Evolutionary conservation across 1,140 invertebrate genomes (phyloP).

Genomic region (Globodera ellingtonae): DNA sequence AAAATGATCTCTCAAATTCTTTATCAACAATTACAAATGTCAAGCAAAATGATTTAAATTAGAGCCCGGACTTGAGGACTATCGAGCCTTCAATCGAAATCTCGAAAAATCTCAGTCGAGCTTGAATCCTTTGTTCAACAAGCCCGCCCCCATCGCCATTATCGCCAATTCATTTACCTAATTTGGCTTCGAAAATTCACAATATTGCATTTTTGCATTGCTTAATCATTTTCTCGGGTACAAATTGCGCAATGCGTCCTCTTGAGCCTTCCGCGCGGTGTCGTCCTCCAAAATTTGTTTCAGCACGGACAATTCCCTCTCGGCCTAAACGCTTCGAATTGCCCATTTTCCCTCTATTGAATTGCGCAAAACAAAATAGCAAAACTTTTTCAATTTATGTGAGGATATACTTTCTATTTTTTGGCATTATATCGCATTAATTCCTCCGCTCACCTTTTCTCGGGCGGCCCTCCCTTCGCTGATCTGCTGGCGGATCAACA

Average conservation of each 20-base stretch:
- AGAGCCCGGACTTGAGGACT: too few species aligned
- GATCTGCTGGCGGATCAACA: slow-evolving; percentile 21
- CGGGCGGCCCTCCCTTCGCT: slow-evolving; percentile 13
- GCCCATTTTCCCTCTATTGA: not conserved
- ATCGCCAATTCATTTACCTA: too few species aligned
- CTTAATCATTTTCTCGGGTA: slow-evolving; percentile 22
- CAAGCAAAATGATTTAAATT: not conserved
- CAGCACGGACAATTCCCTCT: slow-evolving; percentile 16
- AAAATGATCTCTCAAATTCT: not conserved
- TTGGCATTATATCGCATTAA: not conserved
- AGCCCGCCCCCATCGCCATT: too few species aligned
- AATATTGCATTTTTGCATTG: not conserved
- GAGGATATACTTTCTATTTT: not conserved
- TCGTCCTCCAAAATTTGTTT: slow-evolving; percentile 29
- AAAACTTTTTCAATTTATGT: not conserved
- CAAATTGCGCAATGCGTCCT: slow-evolving; percentile 22
- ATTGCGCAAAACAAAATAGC: not conserved
- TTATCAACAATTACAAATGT: not conserved
- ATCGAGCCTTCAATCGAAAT: too few species aligned
- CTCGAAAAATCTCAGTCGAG: too few species aligned
- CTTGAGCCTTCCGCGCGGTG: slow-evolving; percentile 15
- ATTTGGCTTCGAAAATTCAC: too few species aligned
- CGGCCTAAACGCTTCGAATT: slow-evolving; percentile 3
- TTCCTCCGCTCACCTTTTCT: not conserved
- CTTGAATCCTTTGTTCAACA: too few species aligned